phyloP scores from a whole-genome alignment of 2,113 vertebrate species.

The Ptychochromis oligacanthus region DNA sequence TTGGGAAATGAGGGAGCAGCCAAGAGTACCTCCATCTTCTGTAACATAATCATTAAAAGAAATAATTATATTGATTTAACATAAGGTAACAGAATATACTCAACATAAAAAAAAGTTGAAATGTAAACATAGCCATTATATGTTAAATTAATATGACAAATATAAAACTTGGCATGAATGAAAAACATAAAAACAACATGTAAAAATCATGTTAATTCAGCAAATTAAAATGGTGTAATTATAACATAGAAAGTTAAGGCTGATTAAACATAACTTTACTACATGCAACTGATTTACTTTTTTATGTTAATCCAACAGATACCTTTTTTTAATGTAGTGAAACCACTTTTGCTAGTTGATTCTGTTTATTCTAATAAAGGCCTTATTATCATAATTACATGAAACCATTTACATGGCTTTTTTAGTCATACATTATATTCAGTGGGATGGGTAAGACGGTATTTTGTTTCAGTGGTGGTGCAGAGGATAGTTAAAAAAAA shows the following conservation, averaged over 20 bases:
- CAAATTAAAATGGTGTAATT: too few species aligned
- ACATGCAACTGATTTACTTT: not conserved
- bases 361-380: not conserved
- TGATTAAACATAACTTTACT: not conserved
- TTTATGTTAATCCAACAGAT: not conserved
- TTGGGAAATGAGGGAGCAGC: not conserved
- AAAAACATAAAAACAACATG: too few species aligned
- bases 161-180: too few species aligned
- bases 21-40: not conserved
- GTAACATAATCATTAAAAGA: too few species aligned
- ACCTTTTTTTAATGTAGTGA: not conserved
- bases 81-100: too few species aligned
- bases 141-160: too few species aligned
- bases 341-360: not conserved
- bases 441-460: too few species aligned
- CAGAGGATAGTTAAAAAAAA: not conserved
- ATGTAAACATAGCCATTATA: too few species aligned
- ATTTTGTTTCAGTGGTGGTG: not conserved
- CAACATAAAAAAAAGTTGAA: too few species aligned
- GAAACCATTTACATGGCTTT: rapidly evolving
- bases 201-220: too few species aligned
- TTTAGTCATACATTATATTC: not conserved
- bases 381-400: not conserved
- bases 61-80: too few species aligned
- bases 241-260: too few species aligned